A percentile compares a stretch with the other conserved stretches of the same genome.
These are phyloP conservation scores for Andrena bucephala DNA, from an alignment of 2,888 invertebrate species.

Conservation along the genomic window DNA sequence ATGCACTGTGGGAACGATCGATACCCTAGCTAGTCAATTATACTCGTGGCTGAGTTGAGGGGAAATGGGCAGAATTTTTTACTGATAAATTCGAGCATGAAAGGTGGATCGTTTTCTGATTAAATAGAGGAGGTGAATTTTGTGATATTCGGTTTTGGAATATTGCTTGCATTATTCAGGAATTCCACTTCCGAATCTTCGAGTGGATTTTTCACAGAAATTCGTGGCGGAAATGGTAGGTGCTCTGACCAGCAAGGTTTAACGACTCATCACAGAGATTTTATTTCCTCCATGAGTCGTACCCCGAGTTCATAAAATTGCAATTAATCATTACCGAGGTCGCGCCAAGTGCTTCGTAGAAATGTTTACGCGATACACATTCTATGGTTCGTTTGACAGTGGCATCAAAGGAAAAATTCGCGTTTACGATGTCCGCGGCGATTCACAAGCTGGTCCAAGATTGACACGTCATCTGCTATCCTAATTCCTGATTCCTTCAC, in stretches of 20 bases:
- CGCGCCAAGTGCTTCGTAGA: not conserved
- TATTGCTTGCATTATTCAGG: too few species aligned
- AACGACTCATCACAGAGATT: not conserved
- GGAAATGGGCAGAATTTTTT: too few species aligned
- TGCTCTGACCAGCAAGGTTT: not conserved
- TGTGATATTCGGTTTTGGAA: too few species aligned
- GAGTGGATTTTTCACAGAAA: too few species aligned
- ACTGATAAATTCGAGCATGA: too few species aligned
- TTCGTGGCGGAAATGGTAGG: too few species aligned
- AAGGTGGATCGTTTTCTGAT: too few species aligned
- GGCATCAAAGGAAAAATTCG: not conserved
- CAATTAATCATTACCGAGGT: not conserved
- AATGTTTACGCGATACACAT: not conserved
- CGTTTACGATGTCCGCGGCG: not conserved
- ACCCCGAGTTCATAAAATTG: not conserved
- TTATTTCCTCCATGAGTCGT: not conserved
- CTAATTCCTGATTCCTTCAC: conserved; percentile 32
- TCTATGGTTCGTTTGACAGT: not conserved
- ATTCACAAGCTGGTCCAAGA: not conserved
- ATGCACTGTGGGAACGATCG: not conserved
- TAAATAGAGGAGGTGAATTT: too few species aligned
- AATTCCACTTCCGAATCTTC: too few species aligned
- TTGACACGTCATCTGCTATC: not conserved
- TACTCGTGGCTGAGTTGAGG: too few species aligned
- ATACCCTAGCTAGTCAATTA: not conserved